A percentile compares a stretch with the other conserved stretches of the same genome.
phyloP scores from a whole-genome alignment of 2,888 invertebrate genomes.

The Drosophila macrothrix region DNA sequence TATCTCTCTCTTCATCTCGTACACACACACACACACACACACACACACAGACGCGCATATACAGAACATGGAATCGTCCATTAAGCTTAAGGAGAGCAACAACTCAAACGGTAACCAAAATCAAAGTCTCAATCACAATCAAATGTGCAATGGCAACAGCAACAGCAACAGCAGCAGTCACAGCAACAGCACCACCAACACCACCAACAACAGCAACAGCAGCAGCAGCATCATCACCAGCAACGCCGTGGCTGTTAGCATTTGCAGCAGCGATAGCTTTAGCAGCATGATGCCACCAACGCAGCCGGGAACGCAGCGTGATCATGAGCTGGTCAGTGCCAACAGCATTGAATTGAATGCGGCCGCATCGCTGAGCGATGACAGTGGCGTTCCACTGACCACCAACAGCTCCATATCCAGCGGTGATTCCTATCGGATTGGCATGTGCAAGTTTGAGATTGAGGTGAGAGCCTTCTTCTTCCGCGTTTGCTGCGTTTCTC shows the following conservation, averaged over 20 bases:
- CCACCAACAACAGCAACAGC: constrained; percentile 63
- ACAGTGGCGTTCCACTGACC: constrained; percentile 84
- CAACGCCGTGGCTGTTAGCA: constrained; percentile 46
- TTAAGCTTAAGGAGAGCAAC: constrained; percentile 74
- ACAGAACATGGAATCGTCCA: constrained; percentile 76
- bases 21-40: not conserved
- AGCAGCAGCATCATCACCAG: constrained; percentile 70
- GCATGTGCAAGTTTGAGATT: constrained; percentile 85
- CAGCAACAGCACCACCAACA: constrained; percentile 59
- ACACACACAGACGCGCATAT: constrained; percentile 7
- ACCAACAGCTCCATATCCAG: constrained; percentile 85
- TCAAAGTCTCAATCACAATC: constrained; percentile 33
- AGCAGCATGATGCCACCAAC: constrained; percentile 79
- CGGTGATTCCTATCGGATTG: constrained; percentile 84
- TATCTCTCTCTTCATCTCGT: not conserved
- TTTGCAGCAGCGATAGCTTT: constrained; percentile 83
- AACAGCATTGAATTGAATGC: constrained; percentile 85
- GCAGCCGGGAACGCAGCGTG: constrained; percentile 44
- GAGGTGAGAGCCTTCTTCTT: constrained; percentile 71
- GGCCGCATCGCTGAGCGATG: constrained; percentile 84
- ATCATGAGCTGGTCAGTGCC: constrained; percentile 83
- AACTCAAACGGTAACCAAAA: constrained; percentile 57
- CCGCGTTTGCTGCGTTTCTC: too few species aligned
- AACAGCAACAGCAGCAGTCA: constrained; percentile 71
- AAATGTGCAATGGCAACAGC: constrained; percentile 48